Conservation (phyloP, 2,888 invertebrate species). For the Blastobasis lacticolella region DNA sequence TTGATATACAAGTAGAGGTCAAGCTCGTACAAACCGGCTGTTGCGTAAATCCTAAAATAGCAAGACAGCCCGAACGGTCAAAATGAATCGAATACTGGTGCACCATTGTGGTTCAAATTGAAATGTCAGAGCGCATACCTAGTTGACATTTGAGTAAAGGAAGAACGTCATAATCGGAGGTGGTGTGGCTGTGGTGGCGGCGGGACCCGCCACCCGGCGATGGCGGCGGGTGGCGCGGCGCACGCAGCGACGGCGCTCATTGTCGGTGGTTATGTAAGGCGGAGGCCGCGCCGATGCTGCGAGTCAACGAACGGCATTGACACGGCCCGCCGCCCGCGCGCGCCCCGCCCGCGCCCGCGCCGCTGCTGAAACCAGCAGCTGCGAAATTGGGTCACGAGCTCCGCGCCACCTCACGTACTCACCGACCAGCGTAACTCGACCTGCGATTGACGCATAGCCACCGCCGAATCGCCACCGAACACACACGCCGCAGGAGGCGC, state of each 20-base stretch:
- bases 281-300: slow-evolving; percentile 66
- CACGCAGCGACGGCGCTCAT: slow-evolving; percentile 58
- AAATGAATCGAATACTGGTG: not conserved
- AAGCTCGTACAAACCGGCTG: too few species aligned
- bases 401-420: slow-evolving; percentile 55
- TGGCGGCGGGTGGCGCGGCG: slow-evolving; percentile 39
- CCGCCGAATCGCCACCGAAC: not conserved
- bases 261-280: slow-evolving; percentile 73
- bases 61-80: not conserved
- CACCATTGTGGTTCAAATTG: not conserved
- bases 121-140: not conserved
- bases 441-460: slow-evolving; percentile 33
- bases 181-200: slow-evolving; percentile 2
- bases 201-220: too few species aligned
- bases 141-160: not conserved
- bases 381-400: slow-evolving; percentile 72
- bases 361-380: slow-evolving; percentile 72
- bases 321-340: slow-evolving; percentile 54
- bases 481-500: slow-evolving; percentile 14
- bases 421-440: slow-evolving; percentile 44
- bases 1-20: too few species aligned
- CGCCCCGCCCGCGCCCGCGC: slow-evolving; percentile 40
- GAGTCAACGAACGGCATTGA: slow-evolving; percentile 75
- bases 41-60: not conserved
- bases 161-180: not conserved